phyloP scores from a whole-genome alignment of 1,140 invertebrate species.

The Drosophila kikkawai region DNA sequence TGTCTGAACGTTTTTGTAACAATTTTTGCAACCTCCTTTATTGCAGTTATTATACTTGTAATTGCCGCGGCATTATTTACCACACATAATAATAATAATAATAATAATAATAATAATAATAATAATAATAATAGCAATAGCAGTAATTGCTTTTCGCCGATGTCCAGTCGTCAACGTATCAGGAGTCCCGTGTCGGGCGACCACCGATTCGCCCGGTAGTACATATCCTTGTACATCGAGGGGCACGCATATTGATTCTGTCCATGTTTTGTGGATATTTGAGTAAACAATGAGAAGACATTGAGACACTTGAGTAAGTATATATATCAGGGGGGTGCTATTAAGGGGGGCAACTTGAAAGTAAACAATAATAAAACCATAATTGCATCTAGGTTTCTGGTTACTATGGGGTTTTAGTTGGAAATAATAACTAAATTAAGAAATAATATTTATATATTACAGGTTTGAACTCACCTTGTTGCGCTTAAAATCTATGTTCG shows the following conservation, averaged over 20 bases:
- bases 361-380: background rate
- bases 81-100: constrained; percentile 42
- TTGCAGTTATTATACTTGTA: constrained; percentile 46
- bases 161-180: constrained; percentile 76
- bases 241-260: constrained; percentile 88
- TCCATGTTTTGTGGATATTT: constrained; percentile 12
- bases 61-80: constrained; percentile 43
- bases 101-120: constrained; percentile 26
- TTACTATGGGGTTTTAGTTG: background rate
- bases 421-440: background rate
- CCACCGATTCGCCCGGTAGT: constrained; percentile 86
- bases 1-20: constrained; percentile 19
- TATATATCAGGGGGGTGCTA: background rate
- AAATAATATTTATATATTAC: background rate
- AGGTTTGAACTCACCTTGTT: constrained; percentile 85
- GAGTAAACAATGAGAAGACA: background rate
- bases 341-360: no score
- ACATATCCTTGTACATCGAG: constrained; percentile 90
- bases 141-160: constrained; percentile 32
- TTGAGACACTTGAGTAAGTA: no score
- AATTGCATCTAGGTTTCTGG: background rate
- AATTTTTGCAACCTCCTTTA: constrained; percentile 19
- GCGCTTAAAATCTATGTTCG: constrained; percentile 97
- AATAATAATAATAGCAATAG: constrained; percentile 31
- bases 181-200: constrained; percentile 80